Conservation (phyloP, 2,113 vertebrate genomes). For the Thryonomys swinderianus region DNA sequence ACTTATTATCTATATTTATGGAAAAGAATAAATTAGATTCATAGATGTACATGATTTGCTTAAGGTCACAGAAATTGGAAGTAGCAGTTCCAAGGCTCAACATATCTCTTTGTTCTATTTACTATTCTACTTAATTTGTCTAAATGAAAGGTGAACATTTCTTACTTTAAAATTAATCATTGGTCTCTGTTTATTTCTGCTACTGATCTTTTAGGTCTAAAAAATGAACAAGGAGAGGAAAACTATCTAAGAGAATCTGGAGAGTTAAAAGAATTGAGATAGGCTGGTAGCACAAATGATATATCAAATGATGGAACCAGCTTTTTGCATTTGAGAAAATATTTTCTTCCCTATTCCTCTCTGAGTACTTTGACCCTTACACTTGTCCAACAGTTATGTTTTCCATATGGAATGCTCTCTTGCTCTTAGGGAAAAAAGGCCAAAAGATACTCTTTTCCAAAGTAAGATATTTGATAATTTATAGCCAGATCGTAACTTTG, state of each 20-base stretch:
- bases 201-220: background rate
- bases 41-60: background rate
- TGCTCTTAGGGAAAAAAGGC: background rate
- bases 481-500: background rate
- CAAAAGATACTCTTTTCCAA: background rate
- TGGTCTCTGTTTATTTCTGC: background rate
- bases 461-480: slow-evolving; percentile 33
- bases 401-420: background rate
- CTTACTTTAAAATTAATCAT: slow-evolving; percentile 44
- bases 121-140: background rate
- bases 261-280: background rate
- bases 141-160: slow-evolving; percentile 20
- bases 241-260: background rate
- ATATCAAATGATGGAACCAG: background rate
- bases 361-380: background rate
- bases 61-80: background rate
- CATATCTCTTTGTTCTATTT: background rate
- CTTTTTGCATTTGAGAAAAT: background rate
- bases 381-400: background rate
- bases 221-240: slow-evolving; percentile 13
- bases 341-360: background rate
- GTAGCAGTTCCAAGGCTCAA: background rate
- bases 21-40: background rate
- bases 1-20: background rate
- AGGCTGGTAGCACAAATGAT: background rate